Base-by-base conservation (phyloP, 2,888 invertebrate species). In the Mesorhabditis belari region DNA sequence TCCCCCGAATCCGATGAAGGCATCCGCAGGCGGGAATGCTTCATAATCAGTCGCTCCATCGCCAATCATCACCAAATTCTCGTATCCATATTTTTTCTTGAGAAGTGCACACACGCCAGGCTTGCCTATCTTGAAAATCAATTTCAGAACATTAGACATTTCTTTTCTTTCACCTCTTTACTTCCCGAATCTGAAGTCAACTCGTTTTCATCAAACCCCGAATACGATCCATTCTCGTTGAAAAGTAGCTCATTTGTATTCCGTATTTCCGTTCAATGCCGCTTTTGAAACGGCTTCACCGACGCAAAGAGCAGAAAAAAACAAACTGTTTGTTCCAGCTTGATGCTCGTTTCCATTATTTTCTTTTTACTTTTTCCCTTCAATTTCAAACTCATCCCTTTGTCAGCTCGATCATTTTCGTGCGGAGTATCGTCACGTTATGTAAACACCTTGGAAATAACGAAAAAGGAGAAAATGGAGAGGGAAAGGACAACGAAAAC, bases 31-130 rank as follows among this genome's bases (percentile, higher is more conserved):
- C 4, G 96, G 94, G 76, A 87, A 87, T 5, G 96, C 92, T 83
- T 95, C 95, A 71, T 93, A 86, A 83, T 98, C 98, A 0, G 96
- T 98, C 52, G 89, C 91, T 28, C 98, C 98, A 83, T 98, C 98
- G 0, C 98, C 98, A 63, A 98, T 87, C 86, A 95, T 89, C 24
- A 95, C 87, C 23, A 96, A 84, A 17, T 62, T 67, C 29, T 66
- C 64, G 56, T 70, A 72, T 3, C 66, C 64, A 55, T 58, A 68
- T 35, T 62, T 64, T 59, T 88, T 86, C 82, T 91, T 92, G 70
- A 96, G 85, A 71, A 87, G 82, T 56, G 87, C 83, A 63, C 93
- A 88, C 4, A 94, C 94, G 74, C 88, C 87, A 0, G 88, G 89
- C 83, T 98, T 98, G 55, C 96, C 98, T 35, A 74, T 70, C 67